Conservation (phyloP, 2,888 invertebrate genomes). For the Chymomyza fuscimana region DNA sequence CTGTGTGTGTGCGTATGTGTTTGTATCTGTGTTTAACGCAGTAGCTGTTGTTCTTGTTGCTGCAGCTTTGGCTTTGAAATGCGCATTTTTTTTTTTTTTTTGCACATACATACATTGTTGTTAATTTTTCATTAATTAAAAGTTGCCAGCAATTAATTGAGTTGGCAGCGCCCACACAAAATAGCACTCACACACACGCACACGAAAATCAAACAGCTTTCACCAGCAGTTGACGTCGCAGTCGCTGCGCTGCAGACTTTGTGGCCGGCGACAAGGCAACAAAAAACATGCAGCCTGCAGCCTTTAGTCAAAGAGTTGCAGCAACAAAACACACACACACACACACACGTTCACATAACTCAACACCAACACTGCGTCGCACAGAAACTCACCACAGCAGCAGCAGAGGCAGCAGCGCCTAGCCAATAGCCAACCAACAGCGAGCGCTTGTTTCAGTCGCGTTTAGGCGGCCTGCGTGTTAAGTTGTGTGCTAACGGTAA, state of each 20-base stretch:
- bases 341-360: background rate
- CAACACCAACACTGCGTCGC: slow-evolving; percentile 32
- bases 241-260: slow-evolving; percentile 51
- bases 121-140: slow-evolving; percentile 63
- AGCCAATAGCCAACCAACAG: slow-evolving; percentile 21
- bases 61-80: slow-evolving; percentile 63
- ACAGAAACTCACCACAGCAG: slow-evolving; percentile 35
- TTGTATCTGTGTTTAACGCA: slow-evolving; percentile 3
- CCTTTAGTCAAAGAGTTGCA: slow-evolving; percentile 2
- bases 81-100: slow-evolving; percentile 39
- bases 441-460: slow-evolving; percentile 39
- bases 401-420: slow-evolving; percentile 27
- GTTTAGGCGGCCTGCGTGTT: slow-evolving; percentile 51
- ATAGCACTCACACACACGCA: slow-evolving; percentile 32
- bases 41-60: slow-evolving; percentile 18
- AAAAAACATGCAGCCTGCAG: slow-evolving; percentile 26
- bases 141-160: slow-evolving; percentile 58
- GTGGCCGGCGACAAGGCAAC: slow-evolving; percentile 62
- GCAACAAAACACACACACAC: slow-evolving; percentile 3
- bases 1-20: slow-evolving; percentile 13
- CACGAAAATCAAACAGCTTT: slow-evolving; percentile 53
- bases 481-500: slow-evolving; percentile 61
- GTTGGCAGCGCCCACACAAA: slow-evolving; percentile 69
- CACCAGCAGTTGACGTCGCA: slow-evolving; percentile 35
- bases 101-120: slow-evolving; percentile 31